phyloP scores from a whole-genome alignment of 1,140 invertebrate species.

The Spodoptera litura region DNA sequence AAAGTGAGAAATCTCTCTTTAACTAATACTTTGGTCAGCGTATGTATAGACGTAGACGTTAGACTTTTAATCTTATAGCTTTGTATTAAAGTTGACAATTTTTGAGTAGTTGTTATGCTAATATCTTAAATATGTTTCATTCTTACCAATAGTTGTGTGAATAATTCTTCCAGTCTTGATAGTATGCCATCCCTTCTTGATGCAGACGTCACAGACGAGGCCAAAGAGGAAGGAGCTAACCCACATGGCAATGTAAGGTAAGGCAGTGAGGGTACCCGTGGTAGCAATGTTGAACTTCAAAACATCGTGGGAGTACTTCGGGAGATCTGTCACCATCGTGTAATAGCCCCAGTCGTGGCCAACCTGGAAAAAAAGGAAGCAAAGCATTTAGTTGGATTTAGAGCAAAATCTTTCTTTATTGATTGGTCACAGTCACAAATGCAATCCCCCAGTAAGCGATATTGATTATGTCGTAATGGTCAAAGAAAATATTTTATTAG shows the following conservation, averaged over 20 bases:
- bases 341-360: slow-evolving; percentile 98
- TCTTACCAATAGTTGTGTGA: slow-evolving; percentile 89
- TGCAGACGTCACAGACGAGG: slow-evolving; percentile 89
- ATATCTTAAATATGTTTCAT: background rate
- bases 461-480: too few species aligned
- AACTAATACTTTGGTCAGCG: too few species aligned
- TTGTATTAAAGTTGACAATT: too few species aligned
- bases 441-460: too few species aligned
- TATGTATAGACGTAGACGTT: too few species aligned
- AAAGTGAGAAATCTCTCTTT: too few species aligned
- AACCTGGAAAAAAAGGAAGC: slow-evolving; percentile 67
- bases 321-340: slow-evolving; percentile 96
- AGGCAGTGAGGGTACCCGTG: slow-evolving; percentile 89
- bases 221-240: slow-evolving; percentile 89
- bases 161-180: slow-evolving; percentile 90
- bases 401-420: background rate
- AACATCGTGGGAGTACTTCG: slow-evolving; percentile 95
- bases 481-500: too few species aligned
- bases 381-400: background rate
- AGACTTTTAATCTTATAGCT: too few species aligned
- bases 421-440: too few species aligned
- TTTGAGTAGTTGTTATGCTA: too few species aligned
- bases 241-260: slow-evolving; percentile 92
- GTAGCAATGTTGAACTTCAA: slow-evolving; percentile 92
- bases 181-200: slow-evolving; percentile 87